Base-by-base conservation (phyloP, 2,888 invertebrate species). In the Trichogramma dendrolimi region DNA sequence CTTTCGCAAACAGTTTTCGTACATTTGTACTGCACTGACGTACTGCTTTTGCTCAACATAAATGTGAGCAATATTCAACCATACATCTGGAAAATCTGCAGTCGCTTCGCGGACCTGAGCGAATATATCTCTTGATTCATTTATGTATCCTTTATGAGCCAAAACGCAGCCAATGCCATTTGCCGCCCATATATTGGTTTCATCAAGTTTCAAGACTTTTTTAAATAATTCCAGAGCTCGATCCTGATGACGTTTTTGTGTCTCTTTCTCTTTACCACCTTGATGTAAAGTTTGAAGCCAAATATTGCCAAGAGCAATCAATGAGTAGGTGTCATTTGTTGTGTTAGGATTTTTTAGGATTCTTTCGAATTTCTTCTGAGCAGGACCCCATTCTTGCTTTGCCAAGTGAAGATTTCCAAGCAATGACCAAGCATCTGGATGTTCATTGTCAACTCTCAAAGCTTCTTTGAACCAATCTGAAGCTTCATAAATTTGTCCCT, bases 401-500 rank as follows among this genome's bases (percentile, higher is more conserved):
- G 94, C 94, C 71, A 98, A 85, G 85, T 99, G 98, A 10, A 99
- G 85, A 81, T 97, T 97, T 39, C 97, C 99, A 64, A 99, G 85
- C 66, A 99, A 80, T 0, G 97, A 96, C 93, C 98, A 97, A 0
- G 97, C 96, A 81, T 98, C 97, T 0, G 97, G 95, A 80, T 98
- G 95, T 72, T 96, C 95, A 68, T 92, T 92, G 80, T 96, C 96
- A 60, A 97, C 92, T 72, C 94, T 90, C 42, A 99, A 80, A 0
- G 97, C 97, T 80, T 99, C 97, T 72, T 98, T 98, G 80, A 97
- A 98, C 92, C 96, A 96, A 86, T 97, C 96, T 0, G 97, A 97
- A 0, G 99, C 98, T 74, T 98, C 97, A 78, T 97, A 97, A 79
- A 98, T 96, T 76, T 98, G 94, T n/a, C 98, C 98, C 72, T 96